Conservation (phyloP, 2,797 vertebrate genomes). For the Champsocephalus gunnari region DNA sequence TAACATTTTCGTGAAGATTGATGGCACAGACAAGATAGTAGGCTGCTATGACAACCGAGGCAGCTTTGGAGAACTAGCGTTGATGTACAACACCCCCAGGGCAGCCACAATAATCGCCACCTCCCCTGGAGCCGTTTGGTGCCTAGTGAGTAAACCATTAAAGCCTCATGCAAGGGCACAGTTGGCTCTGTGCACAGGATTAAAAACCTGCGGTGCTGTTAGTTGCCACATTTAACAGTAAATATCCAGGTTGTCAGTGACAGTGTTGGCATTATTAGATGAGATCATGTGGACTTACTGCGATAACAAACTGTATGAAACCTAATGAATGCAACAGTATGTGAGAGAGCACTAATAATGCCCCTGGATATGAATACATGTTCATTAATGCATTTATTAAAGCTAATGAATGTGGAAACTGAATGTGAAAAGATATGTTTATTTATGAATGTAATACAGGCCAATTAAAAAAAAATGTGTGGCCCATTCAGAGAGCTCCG, state of each 20-base stretch:
- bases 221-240: slow-evolving; percentile 47
- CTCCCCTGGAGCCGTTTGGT: slow-evolving; percentile 96
- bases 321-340: slow-evolving; percentile 1
- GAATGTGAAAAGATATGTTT: not conserved
- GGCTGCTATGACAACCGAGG: slow-evolving; percentile 96
- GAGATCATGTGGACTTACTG: slow-evolving; percentile 17
- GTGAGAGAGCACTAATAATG: not conserved
- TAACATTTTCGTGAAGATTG: slow-evolving; percentile 93
- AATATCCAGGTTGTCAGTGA: slow-evolving; percentile 35
- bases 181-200: slow-evolving; percentile 40
- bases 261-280: slow-evolving; percentile 6
- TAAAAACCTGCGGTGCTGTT: slow-evolving; percentile 46
- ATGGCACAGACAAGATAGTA: slow-evolving; percentile 90
- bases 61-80: slow-evolving; percentile 97
- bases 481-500: not conserved
- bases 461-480: not conserved
- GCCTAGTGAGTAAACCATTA: slow-evolving; percentile 90
- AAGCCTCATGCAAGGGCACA: slow-evolving; percentile 47
- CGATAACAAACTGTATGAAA: slow-evolving; percentile 3
- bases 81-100: slow-evolving; percentile 99
- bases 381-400: slow-evolving; percentile 2
- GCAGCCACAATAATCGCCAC: slow-evolving; percentile 98
- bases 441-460: not conserved
- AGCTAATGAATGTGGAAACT: slow-evolving; percentile 9
- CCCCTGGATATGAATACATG: not conserved